Evolutionary conservation across 2,797 vertebrate species (phyloP), one percentile per base, ranked within the genome.

Genomic region (Numenius phaeopus): DNA sequence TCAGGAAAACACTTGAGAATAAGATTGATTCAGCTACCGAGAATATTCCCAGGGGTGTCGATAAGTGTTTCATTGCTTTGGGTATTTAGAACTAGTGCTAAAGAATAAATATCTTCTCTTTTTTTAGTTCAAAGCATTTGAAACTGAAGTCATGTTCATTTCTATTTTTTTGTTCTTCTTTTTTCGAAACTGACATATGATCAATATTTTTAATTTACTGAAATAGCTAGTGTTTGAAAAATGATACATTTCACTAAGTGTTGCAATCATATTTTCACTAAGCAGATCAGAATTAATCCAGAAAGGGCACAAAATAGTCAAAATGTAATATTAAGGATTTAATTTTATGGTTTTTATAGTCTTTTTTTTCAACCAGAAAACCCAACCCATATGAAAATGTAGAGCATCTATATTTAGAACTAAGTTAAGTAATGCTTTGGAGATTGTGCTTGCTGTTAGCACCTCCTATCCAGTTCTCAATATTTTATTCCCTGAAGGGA

Each of bases 171-270:
- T 76, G 15, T 62, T 75, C 19, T 39, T 46, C 22, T 54, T 62
- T 95, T 89, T 78, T 76, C 34, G 59, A 85, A 94, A 83, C 49
- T 67, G 57, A 58, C 21, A n/a, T 40, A 55, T 16, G 40, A 87
- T 89, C 47, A 54, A 87, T 85, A 83, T 42, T 80, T 94, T 87
- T 85, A 72, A 89, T 89, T 87, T 78, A 92, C 40, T 91, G 79
- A 89, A 91, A 91, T 34, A 86, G 2, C 40, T 37, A 29, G 23
- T 34, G 16, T 91, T 85, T 87, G 40, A 91, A 91, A 94, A 93
- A 91, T 55, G 0, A 64, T 71, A 34, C 16, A 34, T 86, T 95
- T 87, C 54, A 75, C 44, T 94, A 90, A 69, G 52, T 23, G 3
- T 39, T 75, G 39, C 3, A 78, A 83, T 75, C 14, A 7, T 26